Base-by-base conservation (phyloP, 2,113 vertebrate genomes). In the Chlamydotis undulata region DNA sequence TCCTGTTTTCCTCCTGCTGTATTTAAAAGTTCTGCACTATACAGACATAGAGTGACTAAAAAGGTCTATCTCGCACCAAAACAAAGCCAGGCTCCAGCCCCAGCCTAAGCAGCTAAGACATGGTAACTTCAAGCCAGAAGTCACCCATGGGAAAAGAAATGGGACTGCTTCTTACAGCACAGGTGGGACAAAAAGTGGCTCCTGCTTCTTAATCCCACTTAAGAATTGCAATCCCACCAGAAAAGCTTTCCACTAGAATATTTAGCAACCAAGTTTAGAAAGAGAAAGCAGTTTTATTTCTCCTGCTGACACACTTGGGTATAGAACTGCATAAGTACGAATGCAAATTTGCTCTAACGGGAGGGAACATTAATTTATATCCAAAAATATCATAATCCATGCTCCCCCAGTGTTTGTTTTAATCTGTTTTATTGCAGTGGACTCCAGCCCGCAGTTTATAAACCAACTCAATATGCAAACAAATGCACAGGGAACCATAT, bases 41-140 rank as follows among this genome's bases (percentile, higher is more conserved):
- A 22, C 0, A 79, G 49, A 25, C 6, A 22, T 0, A 9, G 4
- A 57, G 24, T 4, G 14, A 77, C 43, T 1, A 64, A 37, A 35
- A 79, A 68, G 4, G 19, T 28, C 37, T 18, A 9, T 19, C 13
- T 70, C 31, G 14, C 28, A 82, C 7, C 25, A 35, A 49, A 69
- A 60, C 22, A 75, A 56, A 76, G 71, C 21, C 59, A 37, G 10
- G 7, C 7, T 69, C 16, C 16, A 3, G 19, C 10, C 33, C 17
- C 37, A 74, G 33, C 10, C n/a, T 45, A 41, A 49, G 26, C 0
- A 43, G 4, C 23, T 31, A 24, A 47, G 39, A 28, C 14, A 25
- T 1, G 49, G 39, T 14, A 55, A 23, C 37, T 19, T 18, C 16
- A 47, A 78, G 35, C 5, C 16, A 28, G 12, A 39, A 74, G 22